Evolutionary conservation across 1,140 invertebrate species (phyloP).

Genomic region (Drosophila yakuba): DNA sequence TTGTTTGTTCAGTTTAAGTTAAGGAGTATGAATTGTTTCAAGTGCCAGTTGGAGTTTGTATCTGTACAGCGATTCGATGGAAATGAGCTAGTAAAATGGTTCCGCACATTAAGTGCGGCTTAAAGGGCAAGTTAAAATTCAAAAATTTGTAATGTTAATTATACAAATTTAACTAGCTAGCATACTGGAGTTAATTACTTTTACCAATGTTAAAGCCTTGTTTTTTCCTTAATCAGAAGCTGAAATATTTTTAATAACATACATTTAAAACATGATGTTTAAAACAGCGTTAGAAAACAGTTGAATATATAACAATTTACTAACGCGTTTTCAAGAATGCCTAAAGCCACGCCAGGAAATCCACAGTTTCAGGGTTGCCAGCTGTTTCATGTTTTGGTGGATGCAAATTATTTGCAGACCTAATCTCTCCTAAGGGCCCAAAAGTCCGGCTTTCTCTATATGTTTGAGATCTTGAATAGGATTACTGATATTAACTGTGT

Average conservation of each 20-base stretch:
- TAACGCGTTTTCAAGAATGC: constrained; percentile 21
- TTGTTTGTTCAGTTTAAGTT: constrained; percentile 32
- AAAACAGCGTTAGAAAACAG: neutral
- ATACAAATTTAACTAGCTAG: no score
- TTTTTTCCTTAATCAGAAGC: neutral
- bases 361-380: constrained; percentile 16
- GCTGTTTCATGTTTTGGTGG: neutral
- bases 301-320: neutral
- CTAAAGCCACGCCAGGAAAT: constrained; percentile 14
- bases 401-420: constrained; percentile 7
- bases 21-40: constrained; percentile 2
- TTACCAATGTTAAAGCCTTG: no score
- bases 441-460: neutral
- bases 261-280: neutral
- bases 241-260: neutral
- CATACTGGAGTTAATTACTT: no score
- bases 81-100: constrained; percentile 5
- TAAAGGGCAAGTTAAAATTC: neutral
- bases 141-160: neutral
- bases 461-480: neutral
- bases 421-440: constrained; percentile 1
- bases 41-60: constrained; percentile 4
- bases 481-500: neutral
- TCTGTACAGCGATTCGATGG: neutral
- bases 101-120: neutral